These are phyloP conservation scores for Myiozetetes cayanensis DNA, from an alignment of 2,113 vertebrate genomes.

Conservation along the genomic window DNA sequence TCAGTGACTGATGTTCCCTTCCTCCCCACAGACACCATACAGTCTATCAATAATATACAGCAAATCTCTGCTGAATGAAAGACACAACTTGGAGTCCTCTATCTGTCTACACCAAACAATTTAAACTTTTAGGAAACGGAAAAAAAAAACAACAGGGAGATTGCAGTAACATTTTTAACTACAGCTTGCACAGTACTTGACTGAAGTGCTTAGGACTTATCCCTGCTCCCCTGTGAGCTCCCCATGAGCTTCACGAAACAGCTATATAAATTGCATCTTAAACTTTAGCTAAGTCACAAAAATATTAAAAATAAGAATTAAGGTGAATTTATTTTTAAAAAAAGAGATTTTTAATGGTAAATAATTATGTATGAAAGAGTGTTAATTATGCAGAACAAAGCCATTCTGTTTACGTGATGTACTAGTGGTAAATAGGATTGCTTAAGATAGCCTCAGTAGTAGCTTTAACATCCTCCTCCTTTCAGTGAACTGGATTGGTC, in stretches of 20 bases:
- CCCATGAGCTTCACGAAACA: background rate
- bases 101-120: background rate
- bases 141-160: rapidly evolving
- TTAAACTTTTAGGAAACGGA: background rate
- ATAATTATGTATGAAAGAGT: rapidly evolving
- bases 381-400: background rate
- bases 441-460: background rate
- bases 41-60: background rate
- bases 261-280: background rate
- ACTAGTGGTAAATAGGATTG: background rate
- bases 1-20: background rate
- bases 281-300: background rate
- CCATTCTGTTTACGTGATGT: background rate
- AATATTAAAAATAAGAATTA: background rate
- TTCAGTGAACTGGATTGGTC: background rate
- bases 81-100: background rate
- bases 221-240: background rate
- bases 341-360: background rate
- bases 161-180: background rate
- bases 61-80: background rate
- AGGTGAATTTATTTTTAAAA: background rate
- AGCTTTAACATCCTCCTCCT: background rate
- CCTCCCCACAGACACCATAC: background rate
- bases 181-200: background rate
- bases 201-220: background rate